phyloP scores from a whole-genome alignment of 2,797 vertebrate genomes.

The Phataginus tricuspis region DNA sequence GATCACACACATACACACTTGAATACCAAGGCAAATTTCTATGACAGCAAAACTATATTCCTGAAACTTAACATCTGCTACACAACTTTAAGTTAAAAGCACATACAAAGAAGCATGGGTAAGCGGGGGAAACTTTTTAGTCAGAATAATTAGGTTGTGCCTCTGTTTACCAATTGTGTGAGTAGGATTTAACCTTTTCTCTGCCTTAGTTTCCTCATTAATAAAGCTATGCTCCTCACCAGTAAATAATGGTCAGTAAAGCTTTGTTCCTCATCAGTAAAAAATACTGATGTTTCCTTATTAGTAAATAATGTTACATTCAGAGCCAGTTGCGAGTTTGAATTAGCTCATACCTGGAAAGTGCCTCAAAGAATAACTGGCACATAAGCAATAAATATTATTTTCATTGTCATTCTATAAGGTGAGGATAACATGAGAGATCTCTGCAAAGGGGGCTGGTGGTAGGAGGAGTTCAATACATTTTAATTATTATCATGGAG shows the following conservation, averaged over 20 bases:
- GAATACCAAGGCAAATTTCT: background rate
- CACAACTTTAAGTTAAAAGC: background rate
- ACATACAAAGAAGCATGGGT: background rate
- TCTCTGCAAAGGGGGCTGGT: background rate
- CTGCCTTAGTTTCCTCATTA: background rate
- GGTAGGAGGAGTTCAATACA: background rate
- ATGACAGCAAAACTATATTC: background rate
- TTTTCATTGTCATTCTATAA: background rate
- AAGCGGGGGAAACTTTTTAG: background rate
- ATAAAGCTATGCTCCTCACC: background rate
- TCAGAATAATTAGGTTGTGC: background rate
- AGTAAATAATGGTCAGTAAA: no score
- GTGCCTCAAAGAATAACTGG: background rate
- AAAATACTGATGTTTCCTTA: background rate
- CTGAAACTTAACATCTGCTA: background rate
- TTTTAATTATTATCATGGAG: background rate
- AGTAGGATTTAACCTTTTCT: background rate
- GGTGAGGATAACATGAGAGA: background rate
- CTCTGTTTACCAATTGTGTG: rapidly evolving
- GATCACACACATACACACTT: no score
- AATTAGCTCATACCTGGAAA: background rate
- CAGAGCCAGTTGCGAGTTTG: background rate
- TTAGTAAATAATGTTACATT: background rate
- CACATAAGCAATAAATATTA: background rate
- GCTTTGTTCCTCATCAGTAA: no score